Evolutionary conservation across 2,797 vertebrate species (phyloP).

Genomic region (Gadopsis bispinosus): DNA sequence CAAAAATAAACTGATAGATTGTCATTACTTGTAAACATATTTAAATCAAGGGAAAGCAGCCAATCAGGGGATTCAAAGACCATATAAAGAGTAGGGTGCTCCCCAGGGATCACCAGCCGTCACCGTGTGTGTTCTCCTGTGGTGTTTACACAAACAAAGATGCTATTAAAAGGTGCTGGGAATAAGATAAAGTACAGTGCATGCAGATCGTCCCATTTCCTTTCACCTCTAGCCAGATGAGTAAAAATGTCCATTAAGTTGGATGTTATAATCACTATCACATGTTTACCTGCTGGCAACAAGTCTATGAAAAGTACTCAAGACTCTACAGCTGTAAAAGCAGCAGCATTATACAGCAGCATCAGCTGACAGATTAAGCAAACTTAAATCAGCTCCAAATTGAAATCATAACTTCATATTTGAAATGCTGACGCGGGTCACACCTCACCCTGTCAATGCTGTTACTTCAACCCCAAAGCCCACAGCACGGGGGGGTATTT

Average conservation of each 20-base stretch:
- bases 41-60: constrained; percentile 26
- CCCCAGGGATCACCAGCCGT: constrained; percentile 37
- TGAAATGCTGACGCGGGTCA: constrained; percentile 19
- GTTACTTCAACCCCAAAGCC: constrained; percentile 26
- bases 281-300: constrained; percentile 67
- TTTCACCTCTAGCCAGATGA: constrained; percentile 40
- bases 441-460: constrained; percentile 8
- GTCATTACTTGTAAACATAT: background rate
- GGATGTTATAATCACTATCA: constrained; percentile 68
- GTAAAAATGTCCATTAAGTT: constrained; percentile 52
- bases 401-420: background rate
- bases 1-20: background rate
- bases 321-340: constrained; percentile 34
- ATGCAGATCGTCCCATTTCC: constrained; percentile 40
- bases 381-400: background rate
- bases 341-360: constrained; percentile 25
- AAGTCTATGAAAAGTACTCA: constrained; percentile 9
- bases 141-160: constrained; percentile 65
- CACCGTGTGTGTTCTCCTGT: constrained; percentile 46
- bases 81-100: constrained; percentile 46
- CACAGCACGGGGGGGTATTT: constrained; percentile 32
- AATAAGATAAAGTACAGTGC: constrained; percentile 18
- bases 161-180: background rate
- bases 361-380: constrained; percentile 31
- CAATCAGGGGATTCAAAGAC: constrained; percentile 40